Evolutionary conservation across 2,888 invertebrate species (phyloP).

Genomic region (Pyrocoelia pectoralis): DNA sequence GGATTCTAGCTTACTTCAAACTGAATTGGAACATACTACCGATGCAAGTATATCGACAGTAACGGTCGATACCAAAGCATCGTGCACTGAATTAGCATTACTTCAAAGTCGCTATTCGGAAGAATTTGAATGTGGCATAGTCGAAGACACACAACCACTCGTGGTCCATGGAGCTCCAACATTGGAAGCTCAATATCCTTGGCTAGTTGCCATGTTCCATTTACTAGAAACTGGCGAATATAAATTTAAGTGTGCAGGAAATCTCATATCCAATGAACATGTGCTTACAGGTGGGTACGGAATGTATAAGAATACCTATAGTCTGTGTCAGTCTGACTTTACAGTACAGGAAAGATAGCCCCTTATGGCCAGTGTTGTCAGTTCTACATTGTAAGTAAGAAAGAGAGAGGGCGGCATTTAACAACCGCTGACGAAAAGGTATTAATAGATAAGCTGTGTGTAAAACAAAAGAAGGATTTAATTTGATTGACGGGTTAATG

Average conservation of each 20-base stretch:
- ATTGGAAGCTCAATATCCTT: slow-evolving; percentile 53
- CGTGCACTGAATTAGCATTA: too few relatives aligned
- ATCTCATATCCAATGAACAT: slow-evolving; percentile 52
- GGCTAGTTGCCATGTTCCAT: slow-evolving; percentile 56
- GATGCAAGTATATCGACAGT: neutral
- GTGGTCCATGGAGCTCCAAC: slow-evolving; percentile 17
- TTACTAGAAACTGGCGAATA: slow-evolving; percentile 50
- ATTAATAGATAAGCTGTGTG: too few relatives aligned
- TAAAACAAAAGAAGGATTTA: too few relatives aligned
- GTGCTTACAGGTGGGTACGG: slow-evolving; percentile 54
- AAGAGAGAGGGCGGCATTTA: too few relatives aligned
- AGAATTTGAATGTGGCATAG: slow-evolving; percentile 3
- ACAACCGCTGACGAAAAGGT: too few relatives aligned
- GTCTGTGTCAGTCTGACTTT: too few relatives aligned
- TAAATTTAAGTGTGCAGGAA: slow-evolving; percentile 55
- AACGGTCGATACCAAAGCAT: neutral
- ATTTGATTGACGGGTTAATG: too few relatives aligned
- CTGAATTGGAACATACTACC: neutral
- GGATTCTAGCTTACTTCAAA: neutral
- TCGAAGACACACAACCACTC: slow-evolving; percentile 15
- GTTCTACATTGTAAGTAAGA: too few relatives aligned
- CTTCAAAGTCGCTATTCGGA: neutral
- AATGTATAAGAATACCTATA: too few relatives aligned
- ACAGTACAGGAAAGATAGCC: too few relatives aligned
- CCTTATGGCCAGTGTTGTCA: too few relatives aligned